Base-by-base conservation (phyloP, 2,888 invertebrate species). In the Andrena bucephala region DNA sequence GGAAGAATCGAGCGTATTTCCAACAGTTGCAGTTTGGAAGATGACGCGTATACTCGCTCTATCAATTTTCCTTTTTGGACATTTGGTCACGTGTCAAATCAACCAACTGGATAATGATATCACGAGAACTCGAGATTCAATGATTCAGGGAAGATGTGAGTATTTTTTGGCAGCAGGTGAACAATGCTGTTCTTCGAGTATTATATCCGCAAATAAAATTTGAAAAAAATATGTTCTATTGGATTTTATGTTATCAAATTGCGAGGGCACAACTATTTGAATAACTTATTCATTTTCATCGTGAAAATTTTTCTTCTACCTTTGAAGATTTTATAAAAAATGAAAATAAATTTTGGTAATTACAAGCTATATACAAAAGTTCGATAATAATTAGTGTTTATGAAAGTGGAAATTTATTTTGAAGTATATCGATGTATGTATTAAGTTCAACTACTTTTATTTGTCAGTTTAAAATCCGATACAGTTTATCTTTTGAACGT, bases 111-210 rank as follows among this genome's bases (percentile, higher is more conserved):
- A 71, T 48, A 71, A 52, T 52, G 52, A 50, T 36, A 20, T 20
- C 7, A 16, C 8, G 50, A 67, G 68, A 62, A 42, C 54, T 29
- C 57, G 63, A 74, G 54, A 79, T 77, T 77, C 78, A 24, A 70
- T 77, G 31, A 66, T 52, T 27, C 89, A 89, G 33, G 91, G 89
- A 75, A 92, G 86, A 84, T 93, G 93, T 93, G 89, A 92, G 91
- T 90, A 69, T 50, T 36, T 67, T 60, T 8, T 31, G 16, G 13
- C 2, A 13, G 20, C 31, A 60, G 67, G 20, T 67, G 5, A 33
- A 48, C n/a, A 13, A 10, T 13, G 10, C 29, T 50, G 2, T 20
- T 16, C 8, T 20, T 42, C 2, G 57, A 42, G 33, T 54, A 54
- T 71, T 50, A 13, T 16, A 62, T 27, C 27, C 27, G 24, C 1